These are phyloP conservation scores for Metopolophium dirhodum DNA, from an alignment of 1,140 invertebrate species.

Conservation along the genomic window DNA sequence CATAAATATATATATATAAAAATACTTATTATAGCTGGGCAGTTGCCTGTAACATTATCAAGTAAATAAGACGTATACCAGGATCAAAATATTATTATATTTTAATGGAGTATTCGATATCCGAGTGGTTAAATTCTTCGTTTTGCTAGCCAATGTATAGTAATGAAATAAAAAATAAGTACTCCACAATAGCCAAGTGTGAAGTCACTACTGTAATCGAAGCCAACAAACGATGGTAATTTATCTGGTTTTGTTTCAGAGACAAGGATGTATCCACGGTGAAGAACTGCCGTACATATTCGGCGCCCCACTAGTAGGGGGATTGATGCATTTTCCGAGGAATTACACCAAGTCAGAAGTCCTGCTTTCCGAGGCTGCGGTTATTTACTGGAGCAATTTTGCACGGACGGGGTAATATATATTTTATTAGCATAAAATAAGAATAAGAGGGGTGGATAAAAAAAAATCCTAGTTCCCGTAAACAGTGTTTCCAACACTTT, in stretches of 20 bases:
- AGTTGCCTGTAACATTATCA: background rate
- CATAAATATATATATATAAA: background rate
- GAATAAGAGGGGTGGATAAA: background rate
- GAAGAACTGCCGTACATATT: slow-evolving; percentile 93
- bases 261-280: slow-evolving; percentile 87
- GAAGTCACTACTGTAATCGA: background rate
- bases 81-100: background rate
- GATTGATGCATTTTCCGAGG: slow-evolving; percentile 77
- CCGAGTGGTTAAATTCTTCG: background rate
- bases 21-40: too few species aligned
- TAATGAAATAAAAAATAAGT: background rate
- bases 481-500: background rate
- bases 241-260: slow-evolving; percentile 64
- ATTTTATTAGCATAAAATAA: slow-evolving; percentile 57
- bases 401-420: slow-evolving; percentile 87
- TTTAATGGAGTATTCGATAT: background rate
- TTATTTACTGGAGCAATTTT: slow-evolving; percentile 97
- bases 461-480: background rate
- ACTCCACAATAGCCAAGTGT: background rate
- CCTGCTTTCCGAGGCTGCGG: slow-evolving; percentile 87
- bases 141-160: background rate
- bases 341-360: slow-evolving; percentile 92
- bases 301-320: slow-evolving; percentile 80
- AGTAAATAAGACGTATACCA: background rate
- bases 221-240: slow-evolving; percentile 7